Percentiles rank a stretch among this genome's conserved stretches.
Conservation (phyloP, 1,140 invertebrate species). For the Lepidurus arcticus region DNA sequence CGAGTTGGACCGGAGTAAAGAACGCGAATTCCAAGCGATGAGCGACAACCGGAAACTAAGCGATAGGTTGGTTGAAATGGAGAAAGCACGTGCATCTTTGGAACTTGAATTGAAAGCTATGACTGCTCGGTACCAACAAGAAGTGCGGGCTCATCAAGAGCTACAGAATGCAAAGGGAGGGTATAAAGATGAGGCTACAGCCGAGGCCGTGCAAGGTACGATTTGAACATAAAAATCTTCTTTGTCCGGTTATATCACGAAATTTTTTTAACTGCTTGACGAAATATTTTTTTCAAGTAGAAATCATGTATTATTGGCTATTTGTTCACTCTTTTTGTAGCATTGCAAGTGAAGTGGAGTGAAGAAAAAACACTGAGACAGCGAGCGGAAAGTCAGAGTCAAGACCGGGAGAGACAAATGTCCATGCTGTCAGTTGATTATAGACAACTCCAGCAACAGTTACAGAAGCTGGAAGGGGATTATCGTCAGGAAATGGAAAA, state of each 20-base stretch:
- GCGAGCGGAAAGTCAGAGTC: constrained; percentile 70
- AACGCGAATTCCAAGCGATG: constrained; percentile 63
- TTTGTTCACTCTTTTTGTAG: constrained; percentile 49
- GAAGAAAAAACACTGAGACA: constrained; percentile 80
- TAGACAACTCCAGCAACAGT: constrained; percentile 77
- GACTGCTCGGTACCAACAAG: constrained; percentile 80
- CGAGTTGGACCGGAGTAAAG: constrained; percentile 66
- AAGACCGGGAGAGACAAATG: constrained; percentile 88
- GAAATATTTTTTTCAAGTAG: too few relatives aligned
- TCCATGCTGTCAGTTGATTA: constrained; percentile 91
- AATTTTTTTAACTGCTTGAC: neutral
- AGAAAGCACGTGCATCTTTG: constrained; percentile 82
- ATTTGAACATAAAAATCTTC: constrained; percentile 26
- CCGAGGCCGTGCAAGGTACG: constrained; percentile 81
- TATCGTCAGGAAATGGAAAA: constrained; percentile 82
- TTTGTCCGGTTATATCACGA: constrained; percentile 28
- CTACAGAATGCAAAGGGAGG: constrained; percentile 64
- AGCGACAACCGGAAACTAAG: constrained; percentile 69
- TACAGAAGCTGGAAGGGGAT: constrained; percentile 85
- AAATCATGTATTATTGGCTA: too few relatives aligned
- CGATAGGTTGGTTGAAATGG: constrained; percentile 72
- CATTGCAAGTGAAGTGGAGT: constrained; percentile 80
- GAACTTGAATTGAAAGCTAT: constrained; percentile 80
- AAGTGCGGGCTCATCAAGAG: constrained; percentile 80
- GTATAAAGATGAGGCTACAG: constrained; percentile 84